A percentile compares a stretch with the other conserved stretches of the same genome.
Conservation (phyloP, 2,888 invertebrate species). For the Nasonovia ribisnigri region DNA sequence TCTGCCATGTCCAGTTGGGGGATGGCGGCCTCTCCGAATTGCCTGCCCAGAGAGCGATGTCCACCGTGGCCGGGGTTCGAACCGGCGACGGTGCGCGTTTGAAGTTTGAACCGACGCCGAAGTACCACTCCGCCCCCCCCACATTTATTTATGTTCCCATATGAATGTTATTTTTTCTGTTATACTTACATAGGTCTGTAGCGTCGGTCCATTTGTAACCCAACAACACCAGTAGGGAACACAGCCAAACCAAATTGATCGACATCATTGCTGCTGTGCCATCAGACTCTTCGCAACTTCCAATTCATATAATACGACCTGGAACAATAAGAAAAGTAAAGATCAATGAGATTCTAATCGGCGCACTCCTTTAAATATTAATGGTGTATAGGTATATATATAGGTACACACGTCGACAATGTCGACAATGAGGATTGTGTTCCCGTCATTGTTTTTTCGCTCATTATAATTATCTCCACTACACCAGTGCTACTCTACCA, state of each 20-base stretch:
- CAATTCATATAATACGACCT: slow-evolving; percentile 43
- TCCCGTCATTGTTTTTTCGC: slow-evolving; percentile 53
- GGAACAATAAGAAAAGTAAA: slow-evolving; percentile 51
- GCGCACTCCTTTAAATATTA: neutral
- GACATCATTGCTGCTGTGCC: slow-evolving; percentile 58
- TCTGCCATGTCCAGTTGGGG: too few relatives aligned
- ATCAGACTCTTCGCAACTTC: slow-evolving; percentile 38
- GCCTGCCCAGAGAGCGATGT: too few relatives aligned
- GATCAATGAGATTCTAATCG: slow-evolving; percentile 42
- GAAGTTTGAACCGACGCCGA: too few relatives aligned
- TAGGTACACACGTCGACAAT: slow-evolving; percentile 16
- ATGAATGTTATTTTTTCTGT: neutral
- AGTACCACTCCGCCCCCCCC: too few relatives aligned
- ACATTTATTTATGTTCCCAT: neutral
- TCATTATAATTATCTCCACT: slow-evolving; percentile 46
- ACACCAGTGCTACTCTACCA: neutral
- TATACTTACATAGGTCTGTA: slow-evolving; percentile 55
- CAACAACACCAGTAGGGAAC: slow-evolving; percentile 37
- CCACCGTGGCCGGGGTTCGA: too few relatives aligned
- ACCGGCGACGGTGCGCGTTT: too few relatives aligned
- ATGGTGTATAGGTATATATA: neutral
- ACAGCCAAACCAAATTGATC: slow-evolving; percentile 58
- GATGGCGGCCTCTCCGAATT: too few relatives aligned
- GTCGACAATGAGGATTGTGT: slow-evolving; percentile 32
- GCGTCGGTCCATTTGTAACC: slow-evolving; percentile 50